Percentiles rank a stretch among this genome's conserved stretches.
Conservation (phyloP, 2,888 invertebrate genomes). For the Oligia strigilis region DNA sequence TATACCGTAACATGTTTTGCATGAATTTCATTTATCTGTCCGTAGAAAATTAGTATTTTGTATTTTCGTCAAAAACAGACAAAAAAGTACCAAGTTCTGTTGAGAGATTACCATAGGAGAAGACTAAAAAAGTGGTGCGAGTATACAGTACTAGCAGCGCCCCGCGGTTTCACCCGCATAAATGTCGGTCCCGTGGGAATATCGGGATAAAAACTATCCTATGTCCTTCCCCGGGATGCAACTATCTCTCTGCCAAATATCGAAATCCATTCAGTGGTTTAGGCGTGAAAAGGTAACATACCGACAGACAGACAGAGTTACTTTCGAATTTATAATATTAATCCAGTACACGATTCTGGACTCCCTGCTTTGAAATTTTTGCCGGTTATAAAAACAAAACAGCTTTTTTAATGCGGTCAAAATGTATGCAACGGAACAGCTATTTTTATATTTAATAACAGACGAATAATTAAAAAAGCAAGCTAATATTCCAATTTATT, state of each 20-base stretch:
- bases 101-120: background rate
- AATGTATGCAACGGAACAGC: background rate
- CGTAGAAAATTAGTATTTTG: no score
- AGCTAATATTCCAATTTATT: constrained; percentile 7
- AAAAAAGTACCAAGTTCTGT: background rate
- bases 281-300: no score
- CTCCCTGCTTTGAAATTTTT: background rate
- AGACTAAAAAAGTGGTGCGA: background rate
- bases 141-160: background rate
- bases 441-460: background rate
- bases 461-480: background rate
- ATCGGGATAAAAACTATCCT: no score
- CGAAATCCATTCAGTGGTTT: no score
- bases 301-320: no score
- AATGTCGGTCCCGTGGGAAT: no score
- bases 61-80: background rate
- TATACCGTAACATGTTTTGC: background rate
- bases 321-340: no score
- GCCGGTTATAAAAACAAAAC: background rate
- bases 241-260: no score
- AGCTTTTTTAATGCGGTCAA: background rate
- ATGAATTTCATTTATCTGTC: background rate
- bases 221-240: no score
- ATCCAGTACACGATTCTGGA: no score
- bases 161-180: no score